Conservation (phyloP, 1,140 invertebrate species). For the Pseudomyrmex dendroicus region DNA sequence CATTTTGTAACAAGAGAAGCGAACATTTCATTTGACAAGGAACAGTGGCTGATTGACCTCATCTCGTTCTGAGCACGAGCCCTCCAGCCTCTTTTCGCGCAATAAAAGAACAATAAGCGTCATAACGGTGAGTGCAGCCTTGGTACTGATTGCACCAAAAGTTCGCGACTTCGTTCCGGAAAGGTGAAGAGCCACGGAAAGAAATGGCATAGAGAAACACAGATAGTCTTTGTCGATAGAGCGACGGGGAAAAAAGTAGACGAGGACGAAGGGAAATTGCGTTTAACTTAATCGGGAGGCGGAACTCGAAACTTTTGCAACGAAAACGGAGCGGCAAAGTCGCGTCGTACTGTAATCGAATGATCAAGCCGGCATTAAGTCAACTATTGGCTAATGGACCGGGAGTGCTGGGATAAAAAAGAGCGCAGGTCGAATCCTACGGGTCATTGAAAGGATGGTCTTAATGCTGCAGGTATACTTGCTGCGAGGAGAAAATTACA, state of each 20-base stretch:
- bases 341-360: slow-evolving; percentile 68
- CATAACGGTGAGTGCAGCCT: slow-evolving; percentile 47
- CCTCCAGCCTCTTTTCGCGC: slow-evolving; percentile 54
- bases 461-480: not conserved
- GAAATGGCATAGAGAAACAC: slow-evolving; percentile 37
- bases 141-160: slow-evolving; percentile 63
- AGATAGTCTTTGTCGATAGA: slow-evolving; percentile 32
- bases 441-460: slow-evolving; percentile 6
- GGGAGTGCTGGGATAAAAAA: slow-evolving; percentile 66
- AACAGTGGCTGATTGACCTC: slow-evolving; percentile 66
- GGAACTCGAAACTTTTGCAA: slow-evolving; percentile 71
- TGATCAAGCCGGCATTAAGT: slow-evolving; percentile 71
- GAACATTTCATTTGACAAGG: slow-evolving; percentile 63
- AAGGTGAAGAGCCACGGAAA: slow-evolving; percentile 47
- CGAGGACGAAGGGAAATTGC: slow-evolving; percentile 63
- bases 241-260: not conserved
- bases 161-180: slow-evolving; percentile 46
- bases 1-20: slow-evolving; percentile 45
- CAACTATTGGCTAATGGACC: slow-evolving; percentile 72
- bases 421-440: slow-evolving; percentile 46
- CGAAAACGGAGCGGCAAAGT: slow-evolving; percentile 67
- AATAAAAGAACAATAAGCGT: slow-evolving; percentile 72
- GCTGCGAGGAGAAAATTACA: slow-evolving; percentile 42
- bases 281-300: slow-evolving; percentile 71
- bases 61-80: slow-evolving; percentile 60